These are phyloP conservation scores for Clarias batrachus DNA, from an alignment of 2,113 vertebrate species.

Conservation along the genomic window DNA sequence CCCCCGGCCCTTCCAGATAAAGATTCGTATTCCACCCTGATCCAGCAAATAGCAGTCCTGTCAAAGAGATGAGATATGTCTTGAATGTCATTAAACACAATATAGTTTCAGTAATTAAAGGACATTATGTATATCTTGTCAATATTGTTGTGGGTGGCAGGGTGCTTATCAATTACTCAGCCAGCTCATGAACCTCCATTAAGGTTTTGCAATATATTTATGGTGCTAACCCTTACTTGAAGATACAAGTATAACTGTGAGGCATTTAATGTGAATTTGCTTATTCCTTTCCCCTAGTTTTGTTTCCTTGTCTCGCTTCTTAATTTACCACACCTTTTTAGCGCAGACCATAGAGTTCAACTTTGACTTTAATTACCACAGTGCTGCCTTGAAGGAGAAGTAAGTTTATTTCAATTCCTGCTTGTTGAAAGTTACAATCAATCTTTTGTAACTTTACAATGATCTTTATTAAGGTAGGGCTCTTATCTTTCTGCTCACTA, in stretches of 20 bases:
- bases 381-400: not conserved
- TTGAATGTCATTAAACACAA: not conserved
- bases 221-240: not conserved
- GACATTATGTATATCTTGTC: not conserved
- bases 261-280: not conserved
- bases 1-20: slow-evolving; percentile 81
- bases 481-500: slow-evolving; percentile 27
- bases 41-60: slow-evolving; percentile 88
- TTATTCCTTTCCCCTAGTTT: not conserved
- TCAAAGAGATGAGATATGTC: slow-evolving; percentile 23
- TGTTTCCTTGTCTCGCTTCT: slow-evolving; percentile 2
- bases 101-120: not conserved
- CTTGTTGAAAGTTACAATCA: not conserved
- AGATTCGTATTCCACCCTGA: slow-evolving; percentile 81
- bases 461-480: not conserved
- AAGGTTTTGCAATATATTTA: not conserved
- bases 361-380: not conserved
- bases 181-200: not conserved
- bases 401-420: slow-evolving; percentile 28
- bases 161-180: not conserved
- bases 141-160: not conserved
- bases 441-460: slow-evolving; percentile 12
- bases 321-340: not conserved
- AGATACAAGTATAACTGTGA: not conserved
- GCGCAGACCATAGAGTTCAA: not conserved